These are phyloP conservation scores for Pedetes capensis DNA, from an alignment of 2,113 vertebrate genomes.

Conservation along the genomic window DNA sequence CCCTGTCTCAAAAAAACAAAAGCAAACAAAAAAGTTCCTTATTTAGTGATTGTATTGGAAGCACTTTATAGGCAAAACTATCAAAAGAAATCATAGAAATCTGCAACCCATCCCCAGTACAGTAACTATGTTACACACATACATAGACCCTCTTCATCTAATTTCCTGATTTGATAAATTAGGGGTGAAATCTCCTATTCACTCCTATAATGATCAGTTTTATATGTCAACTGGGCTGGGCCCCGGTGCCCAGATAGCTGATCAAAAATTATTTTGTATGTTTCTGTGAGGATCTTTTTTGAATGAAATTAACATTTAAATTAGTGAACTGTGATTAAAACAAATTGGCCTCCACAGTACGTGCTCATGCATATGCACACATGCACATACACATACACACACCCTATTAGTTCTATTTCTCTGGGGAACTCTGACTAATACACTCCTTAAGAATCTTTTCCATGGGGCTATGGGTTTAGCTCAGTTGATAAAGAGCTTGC, in stretches of 20 bases:
- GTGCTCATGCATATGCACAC: no score
- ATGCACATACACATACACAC: neutral
- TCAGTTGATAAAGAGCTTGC: no score
- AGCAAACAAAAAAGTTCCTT: neutral
- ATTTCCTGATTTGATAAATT: neutral
- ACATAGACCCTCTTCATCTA: neutral
- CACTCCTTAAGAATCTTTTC: neutral
- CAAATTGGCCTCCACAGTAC: neutral
- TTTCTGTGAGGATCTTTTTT: neutral
- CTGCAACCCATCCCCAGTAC: neutral
- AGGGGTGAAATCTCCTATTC: neutral
- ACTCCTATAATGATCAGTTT: neutral
- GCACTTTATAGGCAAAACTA: neutral
- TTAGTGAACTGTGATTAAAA: neutral
- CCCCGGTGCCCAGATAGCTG: neutral
- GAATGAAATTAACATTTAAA: neutral
- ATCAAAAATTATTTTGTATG: neutral
- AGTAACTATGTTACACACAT: neutral
- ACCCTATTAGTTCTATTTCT: neutral
- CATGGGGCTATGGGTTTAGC: no score
- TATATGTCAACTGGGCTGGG: no score
- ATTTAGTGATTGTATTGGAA: neutral
- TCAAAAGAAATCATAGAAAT: neutral
- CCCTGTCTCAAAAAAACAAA: no score
- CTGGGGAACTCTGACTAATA: neutral